These are phyloP conservation scores for Geopemphigus sp. DNA, from an alignment of 1,140 invertebrate genomes.

Conservation along the genomic window DNA sequence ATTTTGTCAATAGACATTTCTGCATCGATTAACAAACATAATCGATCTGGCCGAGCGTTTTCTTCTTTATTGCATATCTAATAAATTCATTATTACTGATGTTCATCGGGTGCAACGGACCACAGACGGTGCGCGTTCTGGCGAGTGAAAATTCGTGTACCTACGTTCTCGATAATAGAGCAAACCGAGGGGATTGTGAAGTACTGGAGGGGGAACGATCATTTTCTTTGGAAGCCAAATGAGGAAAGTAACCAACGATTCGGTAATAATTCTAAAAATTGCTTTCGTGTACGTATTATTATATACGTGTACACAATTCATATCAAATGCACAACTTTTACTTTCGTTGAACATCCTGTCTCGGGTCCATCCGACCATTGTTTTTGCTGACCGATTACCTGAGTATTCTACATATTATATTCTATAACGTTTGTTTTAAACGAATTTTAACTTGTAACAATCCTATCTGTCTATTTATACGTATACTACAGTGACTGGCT, in stretches of 20 bases:
- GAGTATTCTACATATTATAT: neutral
- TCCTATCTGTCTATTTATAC: neutral
- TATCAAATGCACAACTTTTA: constrained; percentile 15
- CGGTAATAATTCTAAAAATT: constrained; percentile 46
- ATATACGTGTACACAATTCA: neutral
- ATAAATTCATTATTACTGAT: constrained; percentile 4
- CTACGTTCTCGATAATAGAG: constrained; percentile 5
- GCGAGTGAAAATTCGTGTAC: neutral
- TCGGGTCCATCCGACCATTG: constrained; percentile 32
- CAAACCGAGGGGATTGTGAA: neutral
- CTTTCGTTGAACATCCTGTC: constrained; percentile 42
- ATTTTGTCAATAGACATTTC: constrained; percentile 22
- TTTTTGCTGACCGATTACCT: neutral
- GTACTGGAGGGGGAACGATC: neutral
- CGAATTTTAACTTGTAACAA: too few relatives aligned
- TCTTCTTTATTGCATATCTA: neutral
- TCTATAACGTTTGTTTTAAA: neutral
- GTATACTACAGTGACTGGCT: neutral
- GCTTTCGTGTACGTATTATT: neutral
- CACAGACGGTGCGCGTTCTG: neutral
- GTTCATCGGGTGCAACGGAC: constrained; percentile 10
- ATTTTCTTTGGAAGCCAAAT: constrained; percentile 12
- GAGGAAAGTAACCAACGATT: constrained; percentile 43
- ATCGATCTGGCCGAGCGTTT: constrained; percentile 13
- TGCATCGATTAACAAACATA: constrained; percentile 42